Evolutionary conservation across 2,797 vertebrate genomes (phyloP), one percentile per base, ranked within the genome.

Genomic region (Sebastolobus altivelis): DNA sequence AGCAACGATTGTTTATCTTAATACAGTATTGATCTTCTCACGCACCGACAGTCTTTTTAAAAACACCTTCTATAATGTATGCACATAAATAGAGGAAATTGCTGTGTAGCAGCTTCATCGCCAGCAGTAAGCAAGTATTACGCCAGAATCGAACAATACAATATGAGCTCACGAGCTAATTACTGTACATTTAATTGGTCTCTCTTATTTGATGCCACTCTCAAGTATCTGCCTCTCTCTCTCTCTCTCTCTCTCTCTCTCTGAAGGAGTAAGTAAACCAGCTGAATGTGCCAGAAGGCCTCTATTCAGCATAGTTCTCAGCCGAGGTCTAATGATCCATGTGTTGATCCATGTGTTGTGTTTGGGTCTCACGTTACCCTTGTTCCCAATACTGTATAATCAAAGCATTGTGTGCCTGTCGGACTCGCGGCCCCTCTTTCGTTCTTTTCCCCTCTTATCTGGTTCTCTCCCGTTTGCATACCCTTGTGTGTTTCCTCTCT

Each of bases 261-360:
- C n/a, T 65, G n/a, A 82, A 69, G 37, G 60, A 83, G 82, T 66
- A n/a, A 65, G 46, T 56, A 38, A 87, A 78, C 70, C 12, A 52
- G 80, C 69, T 76, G 59, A 85, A 87, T 87, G 72, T 77, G 59
- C 75, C 83, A 80, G 77, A 78, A 88, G 56, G 77, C 65, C 80
- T 73, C 68, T 82, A 61, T 87, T 90, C 88, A 89, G 74, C 72
- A 35, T 38, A 73, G 75, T 89, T 90, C 86, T 87, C 82, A 86
- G 85, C 79, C 61, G 63, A 79, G 81, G 82, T 83, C 84, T 83
- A 89, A 87, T 89, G 85, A 86, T 88, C 82, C 86, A 82, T 91
- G 89, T 90, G 91, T 89, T 90, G 88, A 90, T 89, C 91, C 82
- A 81, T 89, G 91, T 90, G 91, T 85, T 85, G 87, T 74, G 82